Conservation (phyloP, 1,140 invertebrate genomes). For the Berghia stephanieae region DNA sequence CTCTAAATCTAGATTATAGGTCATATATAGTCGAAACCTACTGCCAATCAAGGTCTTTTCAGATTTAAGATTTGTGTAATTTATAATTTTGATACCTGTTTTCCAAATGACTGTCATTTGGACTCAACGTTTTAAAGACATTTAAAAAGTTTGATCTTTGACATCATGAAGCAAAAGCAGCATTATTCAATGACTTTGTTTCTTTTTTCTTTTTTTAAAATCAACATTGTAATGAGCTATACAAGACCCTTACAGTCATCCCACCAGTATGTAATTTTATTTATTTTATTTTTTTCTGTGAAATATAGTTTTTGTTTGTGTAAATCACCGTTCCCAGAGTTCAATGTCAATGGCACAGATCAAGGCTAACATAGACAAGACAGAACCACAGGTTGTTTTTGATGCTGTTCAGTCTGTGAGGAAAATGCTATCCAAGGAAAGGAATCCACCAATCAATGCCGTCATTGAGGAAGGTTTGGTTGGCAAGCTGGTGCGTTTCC, state of each 20-base stretch:
- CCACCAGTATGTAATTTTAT: background rate
- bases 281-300: constrained; percentile 27
- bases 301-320: constrained; percentile 22
- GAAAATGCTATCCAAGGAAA: constrained; percentile 94
- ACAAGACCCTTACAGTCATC: too few relatives aligned
- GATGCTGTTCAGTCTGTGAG: constrained; percentile 68
- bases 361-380: constrained; percentile 49
- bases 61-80: too few relatives aligned
- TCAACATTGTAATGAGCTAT: too few relatives aligned
- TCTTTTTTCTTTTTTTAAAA: background rate
- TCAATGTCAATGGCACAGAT: constrained; percentile 59
- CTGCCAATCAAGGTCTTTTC: too few relatives aligned
- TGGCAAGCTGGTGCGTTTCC: constrained; percentile 90
- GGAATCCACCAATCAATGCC: constrained; percentile 98
- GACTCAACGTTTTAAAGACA: too few relatives aligned
- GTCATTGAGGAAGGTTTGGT: constrained; percentile 93
- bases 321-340: background rate
- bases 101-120: too few relatives aligned
- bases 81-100: too few relatives aligned
- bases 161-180: background rate
- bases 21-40: too few relatives aligned
- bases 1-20: too few relatives aligned
- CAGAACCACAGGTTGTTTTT: constrained; percentile 48
- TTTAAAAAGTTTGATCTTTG: too few relatives aligned
- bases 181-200: background rate